A percentile compares a stretch with the other conserved stretches of the same genome.
These are phyloP conservation scores for Leptoclinus maculatus DNA, from an alignment of 2,797 vertebrate genomes.

Conservation along the genomic window DNA sequence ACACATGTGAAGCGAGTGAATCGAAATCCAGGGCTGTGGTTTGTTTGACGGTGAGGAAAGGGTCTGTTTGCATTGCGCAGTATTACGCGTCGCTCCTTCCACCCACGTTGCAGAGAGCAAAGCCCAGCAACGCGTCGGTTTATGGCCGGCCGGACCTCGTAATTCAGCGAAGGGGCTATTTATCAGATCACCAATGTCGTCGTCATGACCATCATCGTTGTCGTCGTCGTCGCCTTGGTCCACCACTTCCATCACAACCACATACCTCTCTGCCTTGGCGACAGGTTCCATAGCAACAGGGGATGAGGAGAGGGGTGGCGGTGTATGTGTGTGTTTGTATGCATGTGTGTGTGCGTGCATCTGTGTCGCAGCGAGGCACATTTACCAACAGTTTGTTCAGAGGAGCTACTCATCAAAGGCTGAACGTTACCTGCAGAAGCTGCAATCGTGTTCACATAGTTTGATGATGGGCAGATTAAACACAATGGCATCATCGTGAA, in stretches of 20 bases:
- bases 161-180: conserved; percentile 30
- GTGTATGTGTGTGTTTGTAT: conserved; percentile 28
- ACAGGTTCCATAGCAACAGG: conserved; percentile 85
- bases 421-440: conserved; percentile 46
- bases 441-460: conserved; percentile 21
- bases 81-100: conserved; percentile 81
- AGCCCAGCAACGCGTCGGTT: conserved; percentile 52
- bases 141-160: conserved; percentile 18
- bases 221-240: conserved; percentile 43
- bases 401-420: conserved; percentile 44
- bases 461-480: not conserved
- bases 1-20: not conserved
- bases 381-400: conserved; percentile 61
- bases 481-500: conserved; percentile 3
- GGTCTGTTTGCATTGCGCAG: conserved; percentile 82
- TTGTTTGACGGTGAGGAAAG: conserved; percentile 67
- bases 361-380: conserved; percentile 72
- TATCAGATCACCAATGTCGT: conserved; percentile 40
- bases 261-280: conserved; percentile 79
- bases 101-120: conserved; percentile 81
- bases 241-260: conserved; percentile 66
- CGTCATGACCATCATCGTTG: conserved; percentile 19
- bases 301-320: conserved; percentile 68
- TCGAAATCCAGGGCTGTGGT: conserved; percentile 40
- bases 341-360: conserved; percentile 29